These are phyloP conservation scores for Dione vanillae DNA, from an alignment of 2,888 invertebrate species.

Conservation along the genomic window DNA sequence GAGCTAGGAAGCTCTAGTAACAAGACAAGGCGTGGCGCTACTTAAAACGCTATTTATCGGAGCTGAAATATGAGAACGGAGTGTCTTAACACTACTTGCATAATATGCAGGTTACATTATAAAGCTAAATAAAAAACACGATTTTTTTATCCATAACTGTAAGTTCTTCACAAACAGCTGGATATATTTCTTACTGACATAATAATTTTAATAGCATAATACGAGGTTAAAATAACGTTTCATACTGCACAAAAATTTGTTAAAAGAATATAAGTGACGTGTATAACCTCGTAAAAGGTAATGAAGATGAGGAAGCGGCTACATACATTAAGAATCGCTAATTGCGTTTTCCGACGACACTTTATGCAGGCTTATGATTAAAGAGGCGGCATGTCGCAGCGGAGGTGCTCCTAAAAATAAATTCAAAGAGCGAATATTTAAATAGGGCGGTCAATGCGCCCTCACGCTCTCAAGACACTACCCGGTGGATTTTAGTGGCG, in stretches of 20 bases:
- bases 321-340: constrained; percentile 47
- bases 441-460: constrained; percentile 75
- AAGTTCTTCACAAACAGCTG: too few species aligned
- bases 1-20: too few species aligned
- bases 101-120: too few species aligned
- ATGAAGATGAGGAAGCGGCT: constrained; percentile 41
- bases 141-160: too few species aligned
- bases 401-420: constrained; percentile 52
- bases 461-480: constrained; percentile 67
- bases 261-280: constrained; percentile 24
- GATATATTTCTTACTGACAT: not conserved
- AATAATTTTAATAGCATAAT: not conserved
- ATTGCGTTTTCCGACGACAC: constrained; percentile 48
- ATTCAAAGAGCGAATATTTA: constrained; percentile 66
- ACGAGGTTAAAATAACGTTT: not conserved
- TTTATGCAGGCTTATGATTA: constrained; percentile 54
- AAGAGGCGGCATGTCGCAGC: constrained; percentile 53
- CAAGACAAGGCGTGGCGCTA: too few species aligned
- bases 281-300: constrained; percentile 37
- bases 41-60: too few species aligned
- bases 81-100: too few species aligned
- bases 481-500: constrained; percentile 63
- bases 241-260: constrained; percentile 15
- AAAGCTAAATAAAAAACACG: too few species aligned
- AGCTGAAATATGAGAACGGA: too few species aligned